A percentile compares a stretch with the other conserved stretches of the same genome.
These are phyloP conservation scores for Romanogobio albipinnatus DNA, from an alignment of 2,113 vertebrate species.

Conservation along the genomic window DNA sequence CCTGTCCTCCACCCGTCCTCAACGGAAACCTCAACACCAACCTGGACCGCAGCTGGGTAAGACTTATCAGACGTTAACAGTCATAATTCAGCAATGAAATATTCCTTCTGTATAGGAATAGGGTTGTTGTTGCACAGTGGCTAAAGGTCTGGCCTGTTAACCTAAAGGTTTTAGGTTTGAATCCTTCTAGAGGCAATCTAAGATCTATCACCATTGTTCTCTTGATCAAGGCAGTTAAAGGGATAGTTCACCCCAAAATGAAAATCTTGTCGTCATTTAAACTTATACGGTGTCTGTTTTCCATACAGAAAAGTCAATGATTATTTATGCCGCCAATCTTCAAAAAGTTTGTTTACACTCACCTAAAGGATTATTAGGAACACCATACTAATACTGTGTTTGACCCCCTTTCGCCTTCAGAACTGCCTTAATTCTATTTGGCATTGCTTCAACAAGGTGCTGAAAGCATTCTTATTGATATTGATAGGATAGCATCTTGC, in stretches of 20 bases:
- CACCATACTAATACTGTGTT: no score
- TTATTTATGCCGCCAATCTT: no score
- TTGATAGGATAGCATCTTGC: no score
- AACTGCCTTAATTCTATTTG: no score
- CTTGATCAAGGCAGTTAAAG: no score
- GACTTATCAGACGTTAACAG: not conserved
- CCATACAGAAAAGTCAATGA: not conserved
- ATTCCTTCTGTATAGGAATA: not conserved
- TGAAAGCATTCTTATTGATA: no score
- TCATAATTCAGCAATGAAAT: not conserved
- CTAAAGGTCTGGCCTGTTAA: not conserved
- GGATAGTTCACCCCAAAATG: not conserved
- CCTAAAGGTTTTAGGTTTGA: not conserved
- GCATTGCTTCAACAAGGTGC: no score
- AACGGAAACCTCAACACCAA: constrained; percentile 73
- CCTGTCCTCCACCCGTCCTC: constrained; percentile 54
- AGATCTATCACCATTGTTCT: not conserved
- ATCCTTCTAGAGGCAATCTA: not conserved
- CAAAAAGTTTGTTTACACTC: no score
- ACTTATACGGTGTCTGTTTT: not conserved
- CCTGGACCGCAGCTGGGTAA: constrained; percentile 73
- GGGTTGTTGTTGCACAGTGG: not conserved
- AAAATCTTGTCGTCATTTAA: not conserved
- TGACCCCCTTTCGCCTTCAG: no score
- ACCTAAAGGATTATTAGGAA: no score